Base-by-base conservation (phyloP, 2,888 invertebrate genomes). In the Acanthococcus lagerstroemiae region DNA sequence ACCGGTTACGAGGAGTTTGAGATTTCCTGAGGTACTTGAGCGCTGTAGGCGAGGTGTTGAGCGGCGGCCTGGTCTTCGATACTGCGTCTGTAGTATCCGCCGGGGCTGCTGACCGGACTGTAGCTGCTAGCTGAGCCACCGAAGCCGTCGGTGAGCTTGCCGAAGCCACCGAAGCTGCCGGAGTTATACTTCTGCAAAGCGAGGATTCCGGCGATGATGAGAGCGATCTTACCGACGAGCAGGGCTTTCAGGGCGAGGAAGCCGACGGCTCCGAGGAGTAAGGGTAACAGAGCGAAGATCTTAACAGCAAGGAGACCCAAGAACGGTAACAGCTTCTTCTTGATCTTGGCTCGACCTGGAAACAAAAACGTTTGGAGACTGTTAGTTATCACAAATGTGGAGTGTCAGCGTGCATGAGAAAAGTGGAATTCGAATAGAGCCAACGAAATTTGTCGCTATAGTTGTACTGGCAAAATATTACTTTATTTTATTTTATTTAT, bases 181-280 rank as follows among this genome's bases (percentile, higher is more conserved):
- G 82, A 80, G 71, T 86, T 76, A 57, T 86, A 77, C 72, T 83
- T 86, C 72, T 87, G 86, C 70, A 87, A 79, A 4, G 86, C 85
- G 57, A 88, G 74, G 26, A 87, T 79, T 0, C 85, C 82, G 24
- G 88, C 87, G 46, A 88, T 77, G 57, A 89, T 75, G 70, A 90
- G 82, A 1, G 90, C 90, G 67, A 90, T 77, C 75, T 90, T 90
- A 56, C 88, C 85, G 15, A 90, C 81, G 69, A 90, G 79, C 65
- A 89, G 76, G 26, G 90, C 90, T 77, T 90, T 90, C 52, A 85
- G 80, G 24, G 87, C 85, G 70, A 90, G 76, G 21, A 90, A 79
- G 0, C 84, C 85, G 1, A 90, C 78, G 55, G 84, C 85, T 19
- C 86, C 87, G 69, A 90, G 80, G 19, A 87, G 76, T 6, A 89